These are phyloP conservation scores for Melipona beecheii DNA, from an alignment of 2,888 invertebrate genomes.

Conservation along the genomic window DNA sequence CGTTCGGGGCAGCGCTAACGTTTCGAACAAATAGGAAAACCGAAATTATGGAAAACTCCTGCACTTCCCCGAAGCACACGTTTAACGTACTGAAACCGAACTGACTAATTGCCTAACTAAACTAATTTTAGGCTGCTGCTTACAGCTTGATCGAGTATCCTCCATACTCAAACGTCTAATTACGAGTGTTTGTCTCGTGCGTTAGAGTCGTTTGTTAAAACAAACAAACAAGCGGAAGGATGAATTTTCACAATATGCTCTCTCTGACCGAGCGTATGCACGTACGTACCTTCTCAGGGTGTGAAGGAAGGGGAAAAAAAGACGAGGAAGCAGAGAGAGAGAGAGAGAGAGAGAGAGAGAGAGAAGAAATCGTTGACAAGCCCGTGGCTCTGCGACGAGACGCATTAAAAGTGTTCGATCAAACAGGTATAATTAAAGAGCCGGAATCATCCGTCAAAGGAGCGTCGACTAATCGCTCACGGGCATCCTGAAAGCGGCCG, in stretches of 20 bases:
- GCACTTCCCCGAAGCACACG: too few relatives aligned
- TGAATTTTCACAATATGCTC: background rate
- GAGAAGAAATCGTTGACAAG: conserved; percentile 19
- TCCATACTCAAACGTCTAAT: background rate
- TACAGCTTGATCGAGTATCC: background rate
- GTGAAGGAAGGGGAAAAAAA: too few relatives aligned
- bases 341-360: background rate
- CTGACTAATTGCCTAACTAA: too few relatives aligned
- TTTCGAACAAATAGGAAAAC: background rate
- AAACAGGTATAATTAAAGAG: conserved; percentile 62
- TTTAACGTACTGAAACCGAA: background rate
- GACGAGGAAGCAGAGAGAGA: background rate
- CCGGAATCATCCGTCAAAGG: conserved; percentile 66
- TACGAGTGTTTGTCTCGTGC: background rate
- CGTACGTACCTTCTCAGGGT: background rate
- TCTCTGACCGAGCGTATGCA: background rate
- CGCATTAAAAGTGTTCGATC: conserved; percentile 44
- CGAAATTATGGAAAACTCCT: background rate
- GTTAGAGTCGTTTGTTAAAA: background rate
- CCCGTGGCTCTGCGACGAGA: conserved; percentile 16
- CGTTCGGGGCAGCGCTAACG: background rate
- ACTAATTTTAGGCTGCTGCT: background rate
- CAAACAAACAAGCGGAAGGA: background rate
- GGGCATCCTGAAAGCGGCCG: conserved; percentile 64
- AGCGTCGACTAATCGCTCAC: conserved; percentile 65